These are phyloP conservation scores for Prosopocoilus inquinatus DNA, from an alignment of 2,888 invertebrate genomes.

Conservation along the genomic window DNA sequence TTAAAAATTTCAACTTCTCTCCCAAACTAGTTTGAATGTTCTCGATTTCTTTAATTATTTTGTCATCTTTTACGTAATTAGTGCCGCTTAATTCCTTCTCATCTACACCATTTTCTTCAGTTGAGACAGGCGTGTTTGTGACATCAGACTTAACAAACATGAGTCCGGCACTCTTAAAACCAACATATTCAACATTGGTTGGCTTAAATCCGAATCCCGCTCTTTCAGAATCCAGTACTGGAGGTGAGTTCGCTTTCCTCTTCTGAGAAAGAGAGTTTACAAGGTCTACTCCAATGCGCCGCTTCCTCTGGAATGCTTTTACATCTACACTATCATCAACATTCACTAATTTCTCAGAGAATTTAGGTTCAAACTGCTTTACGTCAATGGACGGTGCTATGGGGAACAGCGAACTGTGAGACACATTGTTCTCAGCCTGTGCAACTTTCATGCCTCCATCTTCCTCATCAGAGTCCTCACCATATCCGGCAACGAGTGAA, in stretches of 20 bases:
- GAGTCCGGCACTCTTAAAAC: slow-evolving; percentile 48
- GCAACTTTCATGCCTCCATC: slow-evolving; percentile 14
- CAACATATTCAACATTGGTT: slow-evolving; percentile 32
- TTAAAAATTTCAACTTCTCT: slow-evolving; percentile 59
- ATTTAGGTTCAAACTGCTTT: slow-evolving; percentile 36
- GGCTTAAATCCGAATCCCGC: slow-evolving; percentile 46
- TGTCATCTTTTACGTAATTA: slow-evolving; percentile 15
- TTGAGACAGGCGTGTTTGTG: slow-evolving; percentile 16
- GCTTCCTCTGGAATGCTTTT: slow-evolving; percentile 57
- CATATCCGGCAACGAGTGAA: slow-evolving; percentile 57
- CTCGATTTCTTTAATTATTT: slow-evolving; percentile 41
- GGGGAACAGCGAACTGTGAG: slow-evolving; percentile 51
- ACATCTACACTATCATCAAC: slow-evolving; percentile 38
- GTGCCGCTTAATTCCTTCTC: slow-evolving; percentile 3
- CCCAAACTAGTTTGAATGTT: slow-evolving; percentile 51
- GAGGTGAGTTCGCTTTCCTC: slow-evolving; percentile 21
- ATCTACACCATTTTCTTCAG: slow-evolving; percentile 4
- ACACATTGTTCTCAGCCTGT: not conserved
- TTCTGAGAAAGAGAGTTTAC: slow-evolving; percentile 37
- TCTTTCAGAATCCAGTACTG: slow-evolving; percentile 31
- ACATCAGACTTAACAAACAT: slow-evolving; percentile 41
- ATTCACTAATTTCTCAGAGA: not conserved
- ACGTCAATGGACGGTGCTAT: slow-evolving; percentile 47
- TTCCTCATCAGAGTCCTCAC: slow-evolving; percentile 50
- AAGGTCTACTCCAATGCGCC: slow-evolving; percentile 55